Base-by-base conservation (phyloP, 1,140 invertebrate species). In the Arion vulgaris region DNA sequence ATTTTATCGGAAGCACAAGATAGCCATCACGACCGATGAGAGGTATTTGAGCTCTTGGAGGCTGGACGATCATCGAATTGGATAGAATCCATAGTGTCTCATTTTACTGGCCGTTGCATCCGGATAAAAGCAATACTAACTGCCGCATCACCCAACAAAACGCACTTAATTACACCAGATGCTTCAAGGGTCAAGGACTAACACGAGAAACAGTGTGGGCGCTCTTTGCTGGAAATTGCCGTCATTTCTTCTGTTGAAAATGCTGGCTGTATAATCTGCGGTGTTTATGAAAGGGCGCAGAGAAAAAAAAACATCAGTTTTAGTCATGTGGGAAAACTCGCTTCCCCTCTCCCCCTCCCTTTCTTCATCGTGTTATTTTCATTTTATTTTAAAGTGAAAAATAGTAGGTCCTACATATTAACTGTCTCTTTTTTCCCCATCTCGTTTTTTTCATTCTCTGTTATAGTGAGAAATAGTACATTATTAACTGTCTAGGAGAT, bases 161-260 rank as follows among this genome's bases (percentile, higher is more conserved):
- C 32, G 62, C 62, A 66, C 62, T 66, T 66, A 66, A 66, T 66
- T 66, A 66, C 62, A 66, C 62, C 45, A 49, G 39, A 39, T 71
- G 15, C 62, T 72, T 57, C 53, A 57, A 5, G 45, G 53, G 53
- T 57, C 53, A 57, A 57, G 53, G 53, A 57, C 53, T 57, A 57
- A 5, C 5, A 45, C 19, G 53, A 4, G 1, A 57, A 23, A 23
- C 41, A 7, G 53, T 23, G 26, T 11, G 53, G 53, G 19, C 53
- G 53, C 53, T 49, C 9, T 49, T 49, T 5, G 53, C 53, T 19
- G 53, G 19, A 57, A 57, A 57, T 57, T 57, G 26, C 53, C 26
- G 53, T 57, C 53, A 57, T 57, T 57, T 23, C 5, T 19, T 9
- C 9, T n/a, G 41, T 45, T 45, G 19, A 57, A 57, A 57, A 57